Conservation (phyloP, 2,888 invertebrate species). For the Dicyrtoma fusca region DNA sequence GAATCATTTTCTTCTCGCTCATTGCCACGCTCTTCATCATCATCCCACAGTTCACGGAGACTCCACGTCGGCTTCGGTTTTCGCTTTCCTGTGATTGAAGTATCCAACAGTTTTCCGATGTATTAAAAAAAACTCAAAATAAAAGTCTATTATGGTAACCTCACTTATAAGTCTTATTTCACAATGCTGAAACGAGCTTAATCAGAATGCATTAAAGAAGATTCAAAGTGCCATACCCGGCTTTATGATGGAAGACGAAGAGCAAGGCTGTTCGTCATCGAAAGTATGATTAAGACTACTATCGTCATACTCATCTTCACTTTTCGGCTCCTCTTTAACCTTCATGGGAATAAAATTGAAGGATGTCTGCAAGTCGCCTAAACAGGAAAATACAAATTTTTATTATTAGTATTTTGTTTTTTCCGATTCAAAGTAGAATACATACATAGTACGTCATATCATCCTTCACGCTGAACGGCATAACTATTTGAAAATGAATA, state of each 20-base stretch:
- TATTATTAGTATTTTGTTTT: neutral
- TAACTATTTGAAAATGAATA: too few species aligned
- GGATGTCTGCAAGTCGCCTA: neutral
- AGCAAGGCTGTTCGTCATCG: neutral
- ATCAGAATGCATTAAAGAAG: too few species aligned
- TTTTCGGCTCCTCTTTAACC: constrained; percentile 9
- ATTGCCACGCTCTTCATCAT: constrained; percentile 21
- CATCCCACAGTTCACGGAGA: constrained; percentile 19
- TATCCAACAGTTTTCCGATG: neutral
- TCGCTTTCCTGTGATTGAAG: constrained; percentile 10
- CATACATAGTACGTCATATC: too few species aligned
- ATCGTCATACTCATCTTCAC: constrained; percentile 1
- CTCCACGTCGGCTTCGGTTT: constrained; percentile 30
- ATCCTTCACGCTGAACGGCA: too few species aligned
- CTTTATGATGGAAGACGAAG: neutral
- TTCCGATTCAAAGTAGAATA: too few species aligned
- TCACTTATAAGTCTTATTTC: too few species aligned
- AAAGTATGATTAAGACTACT: neutral
- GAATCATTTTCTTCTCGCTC: neutral
- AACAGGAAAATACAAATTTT: neutral
- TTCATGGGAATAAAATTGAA: neutral
- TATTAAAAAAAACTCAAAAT: too few species aligned
- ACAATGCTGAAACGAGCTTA: too few species aligned
- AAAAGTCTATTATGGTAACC: too few species aligned
- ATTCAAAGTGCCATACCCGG: too few species aligned